Evolutionary conservation across 2,888 invertebrate genomes (phyloP).

Genomic region (Drosophila buzzatii): DNA sequence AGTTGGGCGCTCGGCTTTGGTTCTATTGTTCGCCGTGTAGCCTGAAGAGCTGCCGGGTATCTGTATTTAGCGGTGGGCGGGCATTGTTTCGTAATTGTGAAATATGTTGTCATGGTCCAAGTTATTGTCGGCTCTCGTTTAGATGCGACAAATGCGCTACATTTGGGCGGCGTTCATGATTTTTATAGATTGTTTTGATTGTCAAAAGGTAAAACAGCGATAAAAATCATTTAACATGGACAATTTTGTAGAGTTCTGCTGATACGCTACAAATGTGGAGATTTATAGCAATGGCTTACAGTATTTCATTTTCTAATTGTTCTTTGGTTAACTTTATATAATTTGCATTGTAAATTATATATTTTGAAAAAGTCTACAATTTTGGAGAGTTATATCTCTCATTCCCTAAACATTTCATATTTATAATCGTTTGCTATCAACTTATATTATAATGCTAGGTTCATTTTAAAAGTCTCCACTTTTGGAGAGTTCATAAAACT

Average conservation of each 20-base stretch:
- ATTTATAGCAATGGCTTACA: not conserved
- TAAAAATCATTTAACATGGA: conserved; percentile 1
- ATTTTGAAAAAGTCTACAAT: conserved; percentile 20
- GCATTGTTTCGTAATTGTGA: conserved; percentile 77
- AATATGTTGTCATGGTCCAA: conserved; percentile 73
- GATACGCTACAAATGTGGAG: conserved; percentile 15
- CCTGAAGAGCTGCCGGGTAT: conserved; percentile 58
- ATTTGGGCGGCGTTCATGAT: conserved; percentile 41
- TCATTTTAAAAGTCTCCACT: not conserved
- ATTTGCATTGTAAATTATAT: not conserved
- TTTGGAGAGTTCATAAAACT: conserved; percentile 13
- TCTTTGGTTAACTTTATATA: too few relatives aligned
- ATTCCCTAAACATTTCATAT: too few relatives aligned
- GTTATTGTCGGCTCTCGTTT: conserved; percentile 53
- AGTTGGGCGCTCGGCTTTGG: conserved; percentile 19
- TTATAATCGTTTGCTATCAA: not conserved
- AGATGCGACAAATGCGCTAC: conserved; percentile 67
- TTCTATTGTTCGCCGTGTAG: conserved; percentile 64
- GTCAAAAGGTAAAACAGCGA: not conserved
- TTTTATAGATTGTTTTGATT: conserved; percentile 15
- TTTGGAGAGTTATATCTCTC: conserved; percentile 5
- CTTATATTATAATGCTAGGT: not conserved
- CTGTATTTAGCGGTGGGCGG: conserved; percentile 70
- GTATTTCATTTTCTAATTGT: too few relatives aligned
- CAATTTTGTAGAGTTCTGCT: conserved; percentile 5